Conservation (phyloP, 2,113 vertebrate species). For the Empidonax alnorum region DNA sequence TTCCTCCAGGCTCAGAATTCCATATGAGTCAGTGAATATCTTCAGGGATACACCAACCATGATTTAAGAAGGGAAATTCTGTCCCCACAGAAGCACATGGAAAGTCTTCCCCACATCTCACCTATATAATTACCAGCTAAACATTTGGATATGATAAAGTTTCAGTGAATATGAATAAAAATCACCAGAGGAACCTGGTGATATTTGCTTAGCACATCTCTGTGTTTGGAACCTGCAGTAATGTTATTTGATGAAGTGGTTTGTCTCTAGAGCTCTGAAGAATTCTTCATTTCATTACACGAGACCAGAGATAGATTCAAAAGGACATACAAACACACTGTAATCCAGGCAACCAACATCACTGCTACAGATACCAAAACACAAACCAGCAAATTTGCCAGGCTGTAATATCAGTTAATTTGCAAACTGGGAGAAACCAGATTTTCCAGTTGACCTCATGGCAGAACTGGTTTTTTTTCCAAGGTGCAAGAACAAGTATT, state of each 20-base stretch:
- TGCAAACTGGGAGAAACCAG: background rate
- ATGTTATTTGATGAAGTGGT: background rate
- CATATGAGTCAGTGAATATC: background rate
- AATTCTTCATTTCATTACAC: background rate
- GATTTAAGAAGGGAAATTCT: background rate
- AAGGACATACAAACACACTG: background rate
- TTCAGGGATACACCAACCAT: background rate
- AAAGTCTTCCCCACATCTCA: background rate
- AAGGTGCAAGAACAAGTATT: background rate
- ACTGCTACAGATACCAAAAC: background rate
- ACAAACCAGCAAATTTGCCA: background rate
- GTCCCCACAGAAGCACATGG: background rate
- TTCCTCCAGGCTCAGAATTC: background rate
- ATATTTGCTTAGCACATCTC: background rate
- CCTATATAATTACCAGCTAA: background rate
- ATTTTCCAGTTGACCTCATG: background rate
- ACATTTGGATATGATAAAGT: background rate
- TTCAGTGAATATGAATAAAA: background rate
- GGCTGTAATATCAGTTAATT: background rate
- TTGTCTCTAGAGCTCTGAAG: background rate
- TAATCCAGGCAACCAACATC: background rate
- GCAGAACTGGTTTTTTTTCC: background rate
- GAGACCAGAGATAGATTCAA: background rate
- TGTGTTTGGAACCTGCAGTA: background rate
- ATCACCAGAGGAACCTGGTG: background rate